Base-by-base conservation (phyloP, 2,888 invertebrate genomes). In the Aphidius colemani region DNA sequence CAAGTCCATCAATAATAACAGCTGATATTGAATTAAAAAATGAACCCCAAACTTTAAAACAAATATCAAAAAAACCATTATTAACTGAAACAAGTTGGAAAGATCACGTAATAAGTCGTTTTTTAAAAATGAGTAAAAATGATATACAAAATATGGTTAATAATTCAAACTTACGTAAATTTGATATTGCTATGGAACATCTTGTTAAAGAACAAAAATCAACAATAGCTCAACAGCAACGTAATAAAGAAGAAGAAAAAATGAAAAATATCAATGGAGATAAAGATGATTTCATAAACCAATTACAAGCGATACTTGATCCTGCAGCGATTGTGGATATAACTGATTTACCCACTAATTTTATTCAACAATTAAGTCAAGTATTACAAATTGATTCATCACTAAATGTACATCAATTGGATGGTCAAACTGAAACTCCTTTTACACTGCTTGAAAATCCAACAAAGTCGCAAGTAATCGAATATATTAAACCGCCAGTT, bases 341-440 rank as follows among this genome's bases (percentile, higher is more conserved):
- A 8, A 85, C 85, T 67, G 87, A 87, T 72, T 83, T 88, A 59
- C 87, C 88, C 40, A 87, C 87, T 3, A 82, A 86, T 63, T 86
- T 88, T 6, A 85, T 88, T 76, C 86, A 86, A 59, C 87, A 87
- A 75, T 77, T 88, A 1, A 86, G 84, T 66, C 86, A 86, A 76
- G 86, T 87, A 41, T 75, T 88, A 39, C 85, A 86, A 68, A 67
- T 81, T 2, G 79, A 81, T 6, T 68, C 73, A 7, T 57, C 71
- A 66, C 68, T 73, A 1, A 61, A 61, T n/a, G 57, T 57, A 40
- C 65, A 63, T 2, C 40, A n/a, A 7, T 8, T 41, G 2, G 64
- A 64, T 67, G 65, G 8, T 7, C 30, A 40, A 30, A 43, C 13
- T 53, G 60, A 50, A 45, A 43, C 30, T 30, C 3, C 44, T 30